Evolutionary conservation across 1,140 invertebrate species (phyloP).

Genomic region (Marisa cornuarietis): DNA sequence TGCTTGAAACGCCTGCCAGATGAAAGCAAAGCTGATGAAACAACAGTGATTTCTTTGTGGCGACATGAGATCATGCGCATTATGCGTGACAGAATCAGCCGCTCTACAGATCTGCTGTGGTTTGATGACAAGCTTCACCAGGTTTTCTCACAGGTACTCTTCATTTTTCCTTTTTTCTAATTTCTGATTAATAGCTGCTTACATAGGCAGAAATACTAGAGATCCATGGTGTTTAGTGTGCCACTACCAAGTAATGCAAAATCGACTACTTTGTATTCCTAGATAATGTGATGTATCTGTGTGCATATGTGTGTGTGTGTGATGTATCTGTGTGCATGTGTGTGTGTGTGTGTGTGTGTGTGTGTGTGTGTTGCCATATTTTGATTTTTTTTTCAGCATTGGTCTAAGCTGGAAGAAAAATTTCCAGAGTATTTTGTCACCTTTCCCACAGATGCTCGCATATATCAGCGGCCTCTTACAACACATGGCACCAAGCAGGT

Average conservation of each 20-base stretch:
- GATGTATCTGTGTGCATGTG: neutral
- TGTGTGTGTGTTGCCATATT: neutral
- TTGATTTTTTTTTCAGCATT: slow-evolving; percentile 44
- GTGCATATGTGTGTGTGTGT: neutral
- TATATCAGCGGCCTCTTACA: slow-evolving; percentile 58
- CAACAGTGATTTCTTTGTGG: slow-evolving; percentile 62
- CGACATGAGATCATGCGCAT: slow-evolving; percentile 62
- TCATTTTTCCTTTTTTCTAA: too few species aligned
- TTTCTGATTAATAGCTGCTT: too few species aligned
- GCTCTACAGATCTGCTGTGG: slow-evolving; percentile 59
- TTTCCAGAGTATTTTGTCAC: slow-evolving; percentile 61
- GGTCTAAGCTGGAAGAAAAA: slow-evolving; percentile 48
- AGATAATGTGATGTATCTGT: neutral
- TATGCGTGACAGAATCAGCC: slow-evolving; percentile 58
- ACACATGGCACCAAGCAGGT: slow-evolving; percentile 56
- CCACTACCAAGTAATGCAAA: neutral
- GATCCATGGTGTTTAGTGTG: neutral
- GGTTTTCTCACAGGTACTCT: slow-evolving; percentile 47
- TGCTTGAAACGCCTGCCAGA: slow-evolving; percentile 58
- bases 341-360: neutral
- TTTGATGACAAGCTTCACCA: slow-evolving; percentile 58
- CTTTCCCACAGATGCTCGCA: slow-evolving; percentile 59
- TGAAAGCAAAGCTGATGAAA: slow-evolving; percentile 62
- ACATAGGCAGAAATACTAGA: neutral
- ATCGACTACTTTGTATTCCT: neutral